phyloP scores from a whole-genome alignment of 2,113 vertebrate species.

The Pluvialis apricaria region DNA sequence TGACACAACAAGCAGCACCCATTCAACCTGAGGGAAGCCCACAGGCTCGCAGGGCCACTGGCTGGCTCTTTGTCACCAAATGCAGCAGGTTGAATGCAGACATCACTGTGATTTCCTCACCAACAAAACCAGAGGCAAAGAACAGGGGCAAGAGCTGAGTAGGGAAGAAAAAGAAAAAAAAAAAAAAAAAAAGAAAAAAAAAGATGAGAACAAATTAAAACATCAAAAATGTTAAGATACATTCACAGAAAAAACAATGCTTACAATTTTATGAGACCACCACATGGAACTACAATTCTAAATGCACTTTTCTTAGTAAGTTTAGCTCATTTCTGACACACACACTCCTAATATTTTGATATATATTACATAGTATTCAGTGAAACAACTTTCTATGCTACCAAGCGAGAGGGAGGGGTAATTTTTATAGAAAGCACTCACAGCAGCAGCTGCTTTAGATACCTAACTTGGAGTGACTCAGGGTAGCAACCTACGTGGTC shows the following conservation, averaged over 20 bases:
- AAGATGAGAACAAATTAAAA: conserved; percentile 75
- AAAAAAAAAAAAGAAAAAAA: conserved; percentile 21
- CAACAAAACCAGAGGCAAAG: conserved; percentile 81
- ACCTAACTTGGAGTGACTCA: neutral
- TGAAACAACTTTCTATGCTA: neutral
- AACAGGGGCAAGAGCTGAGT: conserved; percentile 82
- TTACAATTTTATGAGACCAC: conserved; percentile 28
- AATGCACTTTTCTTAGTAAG: neutral
- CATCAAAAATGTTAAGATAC: conserved; percentile 65
- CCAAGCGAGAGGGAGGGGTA: neutral
- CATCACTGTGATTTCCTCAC: conserved; percentile 90
- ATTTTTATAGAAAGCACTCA: neutral
- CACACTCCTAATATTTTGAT: neutral
- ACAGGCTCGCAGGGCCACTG: conserved; percentile 93
- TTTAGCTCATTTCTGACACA: neutral
- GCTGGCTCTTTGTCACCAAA: conserved; percentile 98
- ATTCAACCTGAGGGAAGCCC: conserved; percentile 97
- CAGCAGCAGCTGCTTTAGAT: neutral
- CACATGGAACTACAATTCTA: neutral
- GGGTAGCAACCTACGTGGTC: neutral
- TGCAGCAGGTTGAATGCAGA: conserved; percentile 99
- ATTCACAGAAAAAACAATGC: conserved; percentile 54
- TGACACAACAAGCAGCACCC: conserved; percentile 85
- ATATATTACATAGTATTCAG: neutral
- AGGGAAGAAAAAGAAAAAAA: conserved; percentile 72